phyloP scores from a whole-genome alignment of 2,113 vertebrate species.

The Prietella phreatophila region DNA sequence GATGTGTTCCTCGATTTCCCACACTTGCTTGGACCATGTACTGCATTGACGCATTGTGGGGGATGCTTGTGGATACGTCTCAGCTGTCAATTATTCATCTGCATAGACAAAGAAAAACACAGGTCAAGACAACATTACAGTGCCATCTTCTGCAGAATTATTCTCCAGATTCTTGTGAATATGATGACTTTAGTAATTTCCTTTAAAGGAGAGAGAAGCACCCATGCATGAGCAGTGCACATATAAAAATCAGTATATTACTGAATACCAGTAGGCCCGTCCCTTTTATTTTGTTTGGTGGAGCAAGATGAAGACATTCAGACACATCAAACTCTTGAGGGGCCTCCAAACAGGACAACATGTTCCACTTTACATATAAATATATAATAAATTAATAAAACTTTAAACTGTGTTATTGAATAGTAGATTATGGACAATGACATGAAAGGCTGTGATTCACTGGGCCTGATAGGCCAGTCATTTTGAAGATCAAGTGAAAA shows the following conservation, averaged over 20 bases:
- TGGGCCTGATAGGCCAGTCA: constrained; percentile 11
- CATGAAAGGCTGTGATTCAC: constrained; percentile 7
- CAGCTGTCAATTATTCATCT: constrained; percentile 43
- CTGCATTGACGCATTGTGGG: constrained; percentile 29
- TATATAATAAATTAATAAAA: not conserved
- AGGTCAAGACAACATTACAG: constrained; percentile 17
- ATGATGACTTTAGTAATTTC: not conserved
- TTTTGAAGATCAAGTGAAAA: constrained; percentile 9
- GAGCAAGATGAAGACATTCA: constrained; percentile 4
- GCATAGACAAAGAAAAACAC: constrained; percentile 26
- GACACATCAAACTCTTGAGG: not conserved
- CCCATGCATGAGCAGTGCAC: constrained; percentile 27
- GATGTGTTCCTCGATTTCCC: constrained; percentile 31
- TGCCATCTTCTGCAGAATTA: constrained; percentile 18
- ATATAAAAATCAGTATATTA: constrained; percentile 18
- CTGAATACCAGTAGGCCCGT: constrained; percentile 4
- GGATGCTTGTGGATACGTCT: constrained; percentile 14
- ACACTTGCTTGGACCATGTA: constrained; percentile 16
- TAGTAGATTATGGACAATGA: not conserved
- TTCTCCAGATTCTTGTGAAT: constrained; percentile 14
- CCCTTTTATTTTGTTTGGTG: constrained; percentile 3
- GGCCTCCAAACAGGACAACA: constrained; percentile 14
- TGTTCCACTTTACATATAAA: constrained; percentile 7
- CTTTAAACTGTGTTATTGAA: constrained; percentile 13
- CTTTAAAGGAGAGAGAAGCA: constrained; percentile 2